Conservation (phyloP, 1,140 invertebrate species). For the Asobara japonica region DNA sequence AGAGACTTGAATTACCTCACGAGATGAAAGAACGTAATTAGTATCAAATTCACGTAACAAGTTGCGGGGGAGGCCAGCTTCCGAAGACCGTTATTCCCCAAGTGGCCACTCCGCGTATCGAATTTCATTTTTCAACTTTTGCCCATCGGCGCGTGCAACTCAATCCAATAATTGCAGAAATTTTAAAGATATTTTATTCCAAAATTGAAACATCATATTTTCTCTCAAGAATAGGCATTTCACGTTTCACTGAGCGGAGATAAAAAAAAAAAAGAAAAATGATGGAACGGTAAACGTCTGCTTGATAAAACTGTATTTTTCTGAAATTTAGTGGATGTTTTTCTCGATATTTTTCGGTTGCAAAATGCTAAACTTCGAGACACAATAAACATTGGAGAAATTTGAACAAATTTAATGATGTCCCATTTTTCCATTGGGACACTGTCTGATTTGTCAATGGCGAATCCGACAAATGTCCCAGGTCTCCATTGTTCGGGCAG, state of each 20-base stretch:
- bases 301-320: too few species aligned
- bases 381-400: too few species aligned
- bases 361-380: too few species aligned
- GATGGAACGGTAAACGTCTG: too few species aligned
- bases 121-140: background rate
- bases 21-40: slow-evolving; percentile 17
- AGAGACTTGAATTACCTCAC: too few species aligned
- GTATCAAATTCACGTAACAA: slow-evolving; percentile 18
- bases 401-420: too few species aligned
- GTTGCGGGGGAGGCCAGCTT: background rate
- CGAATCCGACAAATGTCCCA: too few species aligned
- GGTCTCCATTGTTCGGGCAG: too few species aligned
- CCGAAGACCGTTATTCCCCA: background rate
- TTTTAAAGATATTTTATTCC: background rate
- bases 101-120: background rate
- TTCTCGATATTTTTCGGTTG: too few species aligned
- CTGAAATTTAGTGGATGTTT: too few species aligned
- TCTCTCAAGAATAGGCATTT: background rate
- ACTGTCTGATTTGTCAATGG: too few species aligned
- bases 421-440: too few species aligned
- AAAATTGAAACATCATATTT: background rate
- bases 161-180: background rate
- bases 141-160: background rate
- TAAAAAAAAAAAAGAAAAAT: slow-evolving; percentile 11
- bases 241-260: background rate